phyloP scores from a whole-genome alignment of 2,113 vertebrate genomes.

The Hypomesus transpacificus region DNA sequence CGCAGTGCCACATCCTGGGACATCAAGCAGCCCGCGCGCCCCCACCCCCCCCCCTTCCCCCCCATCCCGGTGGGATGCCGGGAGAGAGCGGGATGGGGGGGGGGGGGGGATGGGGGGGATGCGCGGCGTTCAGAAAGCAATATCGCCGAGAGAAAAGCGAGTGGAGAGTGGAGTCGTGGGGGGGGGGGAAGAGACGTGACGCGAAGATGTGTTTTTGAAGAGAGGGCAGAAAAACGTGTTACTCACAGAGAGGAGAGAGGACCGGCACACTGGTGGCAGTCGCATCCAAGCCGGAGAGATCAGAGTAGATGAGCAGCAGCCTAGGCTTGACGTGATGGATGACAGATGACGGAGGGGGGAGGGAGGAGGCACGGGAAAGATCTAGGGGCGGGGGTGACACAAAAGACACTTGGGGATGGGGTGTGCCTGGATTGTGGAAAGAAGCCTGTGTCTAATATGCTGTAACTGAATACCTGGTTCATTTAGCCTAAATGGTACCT shows the following conservation, averaged over 20 bases:
- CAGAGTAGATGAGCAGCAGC: too few relatives aligned
- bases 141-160: conserved; percentile 5
- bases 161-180: not conserved
- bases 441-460: too few relatives aligned
- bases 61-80: conserved; percentile 13
- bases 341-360: conserved; percentile 26
- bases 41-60: not conserved
- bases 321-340: not conserved
- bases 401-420: conserved; percentile 18
- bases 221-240: too few relatives aligned
- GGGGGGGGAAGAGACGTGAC: not conserved
- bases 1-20: conserved; percentile 3
- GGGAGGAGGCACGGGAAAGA: conserved; percentile 28
- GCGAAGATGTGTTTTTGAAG: not conserved
- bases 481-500: conserved; percentile 44
- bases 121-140: too few relatives aligned
- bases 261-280: too few relatives aligned
- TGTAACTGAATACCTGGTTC: not conserved
- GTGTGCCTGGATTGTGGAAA: not conserved
- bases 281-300: too few relatives aligned
- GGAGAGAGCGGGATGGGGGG: not conserved
- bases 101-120: not conserved
- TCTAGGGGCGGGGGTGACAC: conserved; percentile 3
- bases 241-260: too few relatives aligned
- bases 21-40: not conserved